phyloP scores from a whole-genome alignment of 2,113 vertebrate genomes.

The Catharus minimus region DNA sequence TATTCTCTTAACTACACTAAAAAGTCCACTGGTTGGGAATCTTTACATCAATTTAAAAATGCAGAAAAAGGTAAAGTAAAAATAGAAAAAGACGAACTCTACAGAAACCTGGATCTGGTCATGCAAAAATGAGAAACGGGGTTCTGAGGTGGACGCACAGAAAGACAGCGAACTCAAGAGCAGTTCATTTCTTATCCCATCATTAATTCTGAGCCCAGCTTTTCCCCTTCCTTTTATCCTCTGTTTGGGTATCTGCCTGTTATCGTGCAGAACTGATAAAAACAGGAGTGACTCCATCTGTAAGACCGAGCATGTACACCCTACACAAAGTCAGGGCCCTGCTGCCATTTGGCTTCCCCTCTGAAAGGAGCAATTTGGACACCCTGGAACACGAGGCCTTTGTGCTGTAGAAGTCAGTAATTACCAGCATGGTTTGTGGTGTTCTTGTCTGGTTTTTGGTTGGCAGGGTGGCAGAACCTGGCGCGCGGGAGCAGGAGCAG shows the following conservation, averaged over 20 bases:
- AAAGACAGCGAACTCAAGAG: conserved; percentile 27
- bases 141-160: conserved; percentile 22
- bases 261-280: background rate
- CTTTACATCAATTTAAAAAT: conserved; percentile 55
- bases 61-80: conserved; percentile 42
- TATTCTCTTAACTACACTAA: conserved; percentile 57
- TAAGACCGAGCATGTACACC: background rate
- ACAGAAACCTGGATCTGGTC: conserved; percentile 31
- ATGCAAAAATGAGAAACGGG: background rate
- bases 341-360: background rate
- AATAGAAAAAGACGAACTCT: conserved; percentile 32
- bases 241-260: background rate
- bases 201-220: background rate
- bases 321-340: background rate
- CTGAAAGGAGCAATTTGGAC: background rate
- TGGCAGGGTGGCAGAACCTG: background rate
- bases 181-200: conserved; percentile 21
- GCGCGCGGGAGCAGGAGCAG: conserved; percentile 61
- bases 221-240: background rate
- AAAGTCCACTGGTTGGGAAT: conserved; percentile 51
- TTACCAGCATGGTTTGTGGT: background rate
- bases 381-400: background rate
- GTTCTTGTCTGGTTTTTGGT: background rate
- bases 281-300: fast-evolving
- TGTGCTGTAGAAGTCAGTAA: background rate